Evolutionary conservation across 2,113 vertebrate species (phyloP), one percentile per base, ranked within the genome.

Genomic region (Odontophorus gujanensis): DNA sequence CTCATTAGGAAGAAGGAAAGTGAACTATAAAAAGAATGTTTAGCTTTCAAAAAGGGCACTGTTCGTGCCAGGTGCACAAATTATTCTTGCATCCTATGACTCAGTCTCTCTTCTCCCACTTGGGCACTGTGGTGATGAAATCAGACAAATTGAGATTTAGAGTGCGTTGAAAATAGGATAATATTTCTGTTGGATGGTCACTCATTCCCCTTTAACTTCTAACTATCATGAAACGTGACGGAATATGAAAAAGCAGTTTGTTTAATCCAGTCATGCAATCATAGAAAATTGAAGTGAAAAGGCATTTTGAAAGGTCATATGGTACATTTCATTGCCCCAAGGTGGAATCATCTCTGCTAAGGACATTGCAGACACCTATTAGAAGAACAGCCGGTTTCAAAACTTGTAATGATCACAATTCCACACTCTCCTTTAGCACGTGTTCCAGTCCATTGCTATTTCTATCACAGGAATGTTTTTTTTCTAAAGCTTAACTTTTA

Each of bases 381-480:
- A 71, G 71, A 82, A 87, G 87, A 89, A 30, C 36, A 92, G 75
- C 48, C 73, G 66, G 57, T 94, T 80, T 62, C 38, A 79, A 85
- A 21, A 5, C 16, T 83, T 90, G 32, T 83, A 58, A 80, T 55
- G 48, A 69, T 74, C 53, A 19, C 62, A 90, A 89, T 92, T 92
- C 72, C 79, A 94, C 28, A 42, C 55, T 90, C 28, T 74, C 16
- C 47, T 80, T 71, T 83, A 82, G 59, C 55, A 90, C 8, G 13
- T 71, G 68, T 91, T 93, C 72, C 67, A 90, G 55, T 67, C n/a
- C 67, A 87, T 90, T 32, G 10, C 68, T 91, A 85, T 91, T 82
- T 91, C 15, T 67, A 59, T 28, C 6, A 1, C 19, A 77, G 82
- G 47, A 89, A 85, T 77, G 19, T 71, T 91, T 92, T 91, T 92